Conservation (phyloP, 1,140 invertebrate genomes). For the Sinella curviseta region DNA sequence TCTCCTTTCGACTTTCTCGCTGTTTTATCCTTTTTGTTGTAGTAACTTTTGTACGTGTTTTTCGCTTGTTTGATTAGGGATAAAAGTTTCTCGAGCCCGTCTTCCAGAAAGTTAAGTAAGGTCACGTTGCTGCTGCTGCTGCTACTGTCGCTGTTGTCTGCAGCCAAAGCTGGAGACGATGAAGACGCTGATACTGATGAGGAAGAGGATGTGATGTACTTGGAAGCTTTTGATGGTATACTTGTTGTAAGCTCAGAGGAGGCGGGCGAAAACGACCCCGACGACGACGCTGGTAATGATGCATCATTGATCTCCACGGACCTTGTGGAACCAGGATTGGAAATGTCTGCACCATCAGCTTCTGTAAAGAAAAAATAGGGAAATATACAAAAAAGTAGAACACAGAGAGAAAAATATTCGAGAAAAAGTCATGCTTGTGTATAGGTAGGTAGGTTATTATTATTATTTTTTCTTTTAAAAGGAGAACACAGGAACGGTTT, state of each 20-base stretch:
- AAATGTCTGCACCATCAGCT: not conserved
- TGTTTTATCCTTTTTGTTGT: not conserved
- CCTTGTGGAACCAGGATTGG: not conserved
- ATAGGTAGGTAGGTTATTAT: too few species aligned
- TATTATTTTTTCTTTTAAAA: too few species aligned
- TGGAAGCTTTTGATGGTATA: not conserved
- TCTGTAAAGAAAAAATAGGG: not conserved
- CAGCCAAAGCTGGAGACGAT: not conserved
- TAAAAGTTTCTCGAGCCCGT: slow-evolving; percentile 16
- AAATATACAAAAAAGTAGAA: not conserved
- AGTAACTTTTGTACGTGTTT: slow-evolving; percentile 5
- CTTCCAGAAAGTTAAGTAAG: slow-evolving; percentile 23
- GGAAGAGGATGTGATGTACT: too few species aligned
- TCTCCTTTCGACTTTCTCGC: not conserved
- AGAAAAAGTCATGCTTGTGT: too few species aligned
- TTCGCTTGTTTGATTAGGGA: slow-evolving; percentile 19
- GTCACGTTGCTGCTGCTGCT: slow-evolving; percentile 5
- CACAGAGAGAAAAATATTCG: too few species aligned
- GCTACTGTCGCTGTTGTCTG: not conserved
- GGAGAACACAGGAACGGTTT: too few species aligned
- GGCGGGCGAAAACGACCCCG: too few species aligned
- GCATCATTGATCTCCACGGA: not conserved
- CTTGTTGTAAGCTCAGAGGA: too few species aligned
- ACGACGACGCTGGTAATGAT: not conserved
- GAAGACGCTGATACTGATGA: not conserved